Percentiles rank a stretch among this genome's conserved stretches.
These are phyloP conservation scores for Eupeodes luniger DNA, from an alignment of 2,888 invertebrate species.

Conservation along the genomic window DNA sequence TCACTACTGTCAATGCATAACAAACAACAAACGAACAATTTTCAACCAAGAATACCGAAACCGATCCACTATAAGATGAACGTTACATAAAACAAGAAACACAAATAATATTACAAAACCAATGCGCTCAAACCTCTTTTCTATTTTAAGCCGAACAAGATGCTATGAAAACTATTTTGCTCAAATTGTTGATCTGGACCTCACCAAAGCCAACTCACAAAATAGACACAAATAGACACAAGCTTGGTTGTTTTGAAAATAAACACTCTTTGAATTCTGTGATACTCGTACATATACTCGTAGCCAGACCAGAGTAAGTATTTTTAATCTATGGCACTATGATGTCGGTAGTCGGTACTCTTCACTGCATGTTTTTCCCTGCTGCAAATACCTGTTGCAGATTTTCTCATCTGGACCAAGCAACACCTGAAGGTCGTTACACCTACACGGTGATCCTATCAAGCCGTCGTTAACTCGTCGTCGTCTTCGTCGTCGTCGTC, in stretches of 20 bases:
- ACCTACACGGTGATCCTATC: conserved; percentile 24
- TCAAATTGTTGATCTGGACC: conserved; percentile 24
- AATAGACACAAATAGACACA: conserved; percentile 7
- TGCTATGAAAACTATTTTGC: conserved; percentile 15
- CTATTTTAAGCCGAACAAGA: conserved; percentile 36
- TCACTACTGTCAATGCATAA: neutral
- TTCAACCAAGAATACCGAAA: conserved; percentile 5
- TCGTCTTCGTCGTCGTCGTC: neutral
- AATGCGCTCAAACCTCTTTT: conserved; percentile 20
- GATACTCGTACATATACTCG: neutral
- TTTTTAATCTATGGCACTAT: conserved; percentile 9
- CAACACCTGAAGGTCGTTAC: conserved; percentile 40
- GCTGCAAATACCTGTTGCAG: conserved; percentile 23
- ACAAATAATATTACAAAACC: conserved; percentile 22
- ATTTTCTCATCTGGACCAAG: conserved; percentile 35
- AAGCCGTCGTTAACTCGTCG: neutral
- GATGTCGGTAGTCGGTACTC: neutral
- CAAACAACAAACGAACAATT: conserved; percentile 3
- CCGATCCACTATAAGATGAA: neutral
- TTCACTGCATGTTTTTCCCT: neutral
- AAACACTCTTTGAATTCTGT: conserved; percentile 14
- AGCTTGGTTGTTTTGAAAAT: conserved; percentile 8
- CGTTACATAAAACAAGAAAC: conserved; percentile 28
- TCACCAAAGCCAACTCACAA: conserved; percentile 19
- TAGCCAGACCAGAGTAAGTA: neutral